Conservation (phyloP, 2,797 vertebrate genomes). For the Crocidura indochinensis region DNA sequence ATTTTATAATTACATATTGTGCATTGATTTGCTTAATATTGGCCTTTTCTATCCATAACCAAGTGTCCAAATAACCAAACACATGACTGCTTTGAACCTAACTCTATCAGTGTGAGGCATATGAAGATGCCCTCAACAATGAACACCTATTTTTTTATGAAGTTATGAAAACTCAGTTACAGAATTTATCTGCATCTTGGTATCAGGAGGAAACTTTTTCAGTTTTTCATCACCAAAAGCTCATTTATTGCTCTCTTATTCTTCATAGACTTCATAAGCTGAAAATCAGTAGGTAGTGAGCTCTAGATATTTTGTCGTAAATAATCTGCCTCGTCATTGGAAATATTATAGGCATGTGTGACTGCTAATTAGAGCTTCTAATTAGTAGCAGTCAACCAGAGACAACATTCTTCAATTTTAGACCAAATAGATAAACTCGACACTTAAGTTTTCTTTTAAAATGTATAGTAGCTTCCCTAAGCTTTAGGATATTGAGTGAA, state of each 20-base stretch:
- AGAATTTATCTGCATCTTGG: conserved; percentile 13
- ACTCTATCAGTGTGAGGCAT: not conserved
- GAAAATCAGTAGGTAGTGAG: not conserved
- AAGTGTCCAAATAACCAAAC: not conserved
- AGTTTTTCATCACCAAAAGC: not conserved
- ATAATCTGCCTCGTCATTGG: conserved; percentile 61
- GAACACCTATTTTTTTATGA: not conserved
- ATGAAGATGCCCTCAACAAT: not conserved
- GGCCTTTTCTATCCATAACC: not conserved
- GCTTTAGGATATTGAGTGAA: not conserved
- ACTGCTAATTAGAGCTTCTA: conserved; percentile 61
- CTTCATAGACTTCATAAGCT: not conserved
- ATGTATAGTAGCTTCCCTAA: not conserved
- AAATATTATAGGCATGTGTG: conserved; percentile 33
- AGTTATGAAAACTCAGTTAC: not conserved
- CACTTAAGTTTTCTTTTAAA: not conserved
- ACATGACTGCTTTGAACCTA: not conserved
- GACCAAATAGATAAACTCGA: conserved; percentile 14
- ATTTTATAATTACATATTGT: conserved; percentile 11
- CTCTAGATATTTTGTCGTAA: conserved; percentile 35
- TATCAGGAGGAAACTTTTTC: not conserved
- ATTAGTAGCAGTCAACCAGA: conserved; percentile 39
- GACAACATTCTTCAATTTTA: conserved; percentile 51
- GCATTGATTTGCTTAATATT: not conserved
- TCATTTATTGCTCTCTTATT: not conserved